These are phyloP conservation scores for Zaprionus kolodkinae DNA, from an alignment of 1,140 invertebrate genomes.

Conservation along the genomic window DNA sequence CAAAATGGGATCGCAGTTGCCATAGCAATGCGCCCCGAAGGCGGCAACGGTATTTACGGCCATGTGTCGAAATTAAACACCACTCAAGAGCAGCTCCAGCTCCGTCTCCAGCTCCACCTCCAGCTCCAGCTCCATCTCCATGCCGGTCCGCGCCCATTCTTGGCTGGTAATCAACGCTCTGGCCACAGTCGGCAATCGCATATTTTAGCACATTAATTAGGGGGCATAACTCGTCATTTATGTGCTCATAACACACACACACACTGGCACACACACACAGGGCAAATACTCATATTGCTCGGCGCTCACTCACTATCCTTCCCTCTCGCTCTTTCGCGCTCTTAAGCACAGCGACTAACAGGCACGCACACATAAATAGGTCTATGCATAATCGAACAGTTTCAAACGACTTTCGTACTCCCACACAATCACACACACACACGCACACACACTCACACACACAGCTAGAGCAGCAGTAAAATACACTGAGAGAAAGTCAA, in stretches of 20 bases:
- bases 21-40: slow-evolving; percentile 29
- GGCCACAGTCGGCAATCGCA: slow-evolving; percentile 60
- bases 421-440: slow-evolving; percentile 11
- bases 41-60: slow-evolving; percentile 39
- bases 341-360: neutral
- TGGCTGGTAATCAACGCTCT: slow-evolving; percentile 31
- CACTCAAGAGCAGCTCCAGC: neutral
- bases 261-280: slow-evolving; percentile 33
- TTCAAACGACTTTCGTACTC: slow-evolving; percentile 48
- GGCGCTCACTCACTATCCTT: no score
- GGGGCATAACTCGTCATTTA: slow-evolving; percentile 77
- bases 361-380: slow-evolving; percentile 17
- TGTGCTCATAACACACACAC: slow-evolving; percentile 53
- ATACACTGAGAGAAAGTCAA: slow-evolving; percentile 9
- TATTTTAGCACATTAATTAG: slow-evolving; percentile 75
- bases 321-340: slow-evolving; percentile 37
- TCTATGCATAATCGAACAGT: slow-evolving; percentile 70
- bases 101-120: neutral
- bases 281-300: slow-evolving; percentile 52
- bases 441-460: neutral
- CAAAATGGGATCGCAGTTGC: slow-evolving; percentile 39
- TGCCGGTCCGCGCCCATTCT: neutral
- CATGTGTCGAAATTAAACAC: slow-evolving; percentile 52
- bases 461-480: neutral
- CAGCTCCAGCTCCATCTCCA: neutral